Conservation (phyloP, 2,113 vertebrate species). For the Anhinga rufa region DNA sequence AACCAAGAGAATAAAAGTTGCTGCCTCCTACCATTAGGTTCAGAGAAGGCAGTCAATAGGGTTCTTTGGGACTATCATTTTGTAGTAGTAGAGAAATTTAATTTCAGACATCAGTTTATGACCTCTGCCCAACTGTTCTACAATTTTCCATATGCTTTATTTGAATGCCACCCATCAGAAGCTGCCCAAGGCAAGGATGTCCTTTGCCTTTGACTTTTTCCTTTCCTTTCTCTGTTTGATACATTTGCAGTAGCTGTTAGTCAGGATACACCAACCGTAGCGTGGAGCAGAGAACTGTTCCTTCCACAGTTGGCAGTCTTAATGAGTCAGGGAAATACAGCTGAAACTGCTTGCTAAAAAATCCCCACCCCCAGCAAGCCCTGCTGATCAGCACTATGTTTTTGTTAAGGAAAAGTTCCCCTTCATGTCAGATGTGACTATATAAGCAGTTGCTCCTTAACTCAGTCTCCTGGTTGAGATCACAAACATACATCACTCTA, state of each 20-base stretch:
- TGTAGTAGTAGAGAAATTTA: constrained; percentile 27
- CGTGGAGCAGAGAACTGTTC: neutral
- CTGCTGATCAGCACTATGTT: neutral
- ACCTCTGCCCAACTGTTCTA: constrained; percentile 55
- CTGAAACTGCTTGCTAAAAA: neutral
- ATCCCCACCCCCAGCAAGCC: neutral
- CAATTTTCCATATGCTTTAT: constrained; percentile 60
- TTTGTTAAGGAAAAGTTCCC: neutral
- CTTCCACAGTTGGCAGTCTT: neutral
- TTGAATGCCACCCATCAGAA: constrained; percentile 28
- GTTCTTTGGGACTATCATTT: constrained; percentile 59
- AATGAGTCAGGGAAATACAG: neutral
- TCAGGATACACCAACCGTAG: fast-evolving
- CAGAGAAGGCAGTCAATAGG: constrained; percentile 29
- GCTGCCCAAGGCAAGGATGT: constrained; percentile 11
- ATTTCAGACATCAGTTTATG: constrained; percentile 51
- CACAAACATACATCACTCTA: neutral
- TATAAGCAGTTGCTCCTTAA: fast-evolving
- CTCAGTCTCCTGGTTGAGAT: neutral
- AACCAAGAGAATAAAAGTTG: constrained; percentile 41
- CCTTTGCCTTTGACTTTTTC: constrained; percentile 32
- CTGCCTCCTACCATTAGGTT: constrained; percentile 43
- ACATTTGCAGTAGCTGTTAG: neutral
- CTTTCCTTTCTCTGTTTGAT: neutral
- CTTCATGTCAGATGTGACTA: neutral